Evolutionary conservation across 2,797 vertebrate genomes (phyloP).

Genomic region (Mus spretus): DNA sequence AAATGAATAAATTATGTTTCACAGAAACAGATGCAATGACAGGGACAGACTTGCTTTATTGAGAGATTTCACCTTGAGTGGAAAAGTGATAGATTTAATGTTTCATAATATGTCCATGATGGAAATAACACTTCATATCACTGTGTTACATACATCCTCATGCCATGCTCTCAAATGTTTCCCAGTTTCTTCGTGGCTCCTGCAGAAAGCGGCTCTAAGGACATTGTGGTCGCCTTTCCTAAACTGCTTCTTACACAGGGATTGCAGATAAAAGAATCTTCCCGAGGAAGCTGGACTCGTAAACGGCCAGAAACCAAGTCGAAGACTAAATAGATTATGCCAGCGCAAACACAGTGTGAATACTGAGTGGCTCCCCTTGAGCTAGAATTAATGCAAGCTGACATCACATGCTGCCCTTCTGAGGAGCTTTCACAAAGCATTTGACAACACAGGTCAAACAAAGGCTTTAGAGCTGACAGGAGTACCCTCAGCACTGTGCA

Average conservation of each 20-base stretch:
- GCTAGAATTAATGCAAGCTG: slow-evolving; percentile 79
- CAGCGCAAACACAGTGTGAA: slow-evolving; percentile 75
- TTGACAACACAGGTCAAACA: slow-evolving; percentile 76
- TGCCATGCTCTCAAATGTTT: slow-evolving; percentile 60
- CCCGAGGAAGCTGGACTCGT: slow-evolving; percentile 43
- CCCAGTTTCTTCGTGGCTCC: slow-evolving; percentile 60
- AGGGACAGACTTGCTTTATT: slow-evolving; percentile 46
- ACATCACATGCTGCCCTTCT: slow-evolving; percentile 67
- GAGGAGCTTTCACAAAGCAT: slow-evolving; percentile 75
- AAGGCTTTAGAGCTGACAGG: slow-evolving; percentile 41
- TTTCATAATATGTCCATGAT: slow-evolving; percentile 25
- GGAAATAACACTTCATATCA: slow-evolving; percentile 32
- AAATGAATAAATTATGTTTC: slow-evolving; percentile 64
- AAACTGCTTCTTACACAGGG: slow-evolving; percentile 67
- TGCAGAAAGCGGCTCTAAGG: slow-evolving; percentile 37
- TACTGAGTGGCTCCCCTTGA: slow-evolving; percentile 74
- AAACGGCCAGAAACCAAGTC: slow-evolving; percentile 77
- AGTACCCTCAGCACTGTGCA: neutral
- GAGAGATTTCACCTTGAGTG: slow-evolving; percentile 31
- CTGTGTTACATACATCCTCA: slow-evolving; percentile 23
- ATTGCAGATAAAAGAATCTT: slow-evolving; percentile 70
- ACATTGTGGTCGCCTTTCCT: slow-evolving; percentile 63
- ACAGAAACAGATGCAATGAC: slow-evolving; percentile 26
- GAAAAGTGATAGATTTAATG: slow-evolving; percentile 60
- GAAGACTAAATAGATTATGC: slow-evolving; percentile 73